Evolutionary conservation across 2,888 invertebrate genomes (phyloP).

Genomic region (Rhamphomyia laevipes): DNA sequence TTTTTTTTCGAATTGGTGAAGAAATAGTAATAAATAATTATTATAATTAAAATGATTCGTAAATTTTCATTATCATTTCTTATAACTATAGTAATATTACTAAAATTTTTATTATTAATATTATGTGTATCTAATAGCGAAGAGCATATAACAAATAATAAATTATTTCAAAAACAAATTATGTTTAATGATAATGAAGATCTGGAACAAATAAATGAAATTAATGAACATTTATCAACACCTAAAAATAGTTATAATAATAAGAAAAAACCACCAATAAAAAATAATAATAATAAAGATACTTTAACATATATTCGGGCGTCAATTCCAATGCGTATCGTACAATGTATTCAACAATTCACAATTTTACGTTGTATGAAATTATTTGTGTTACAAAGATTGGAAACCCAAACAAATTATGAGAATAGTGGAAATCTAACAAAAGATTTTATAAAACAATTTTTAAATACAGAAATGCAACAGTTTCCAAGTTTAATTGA

Average conservation of each 20-base stretch:
- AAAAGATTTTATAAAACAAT: constrained; percentile 32
- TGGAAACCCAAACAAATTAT: constrained; percentile 29
- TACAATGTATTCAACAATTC: constrained; percentile 31
- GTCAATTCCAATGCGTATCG: constrained; percentile 32
- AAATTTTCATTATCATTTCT: too few relatives aligned
- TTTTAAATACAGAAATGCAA: constrained; percentile 25
- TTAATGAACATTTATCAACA: too few relatives aligned
- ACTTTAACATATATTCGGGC: constrained; percentile 30
- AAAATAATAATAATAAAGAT: neutral
- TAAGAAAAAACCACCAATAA: neutral
- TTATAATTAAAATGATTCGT: too few relatives aligned
- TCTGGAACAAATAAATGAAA: too few relatives aligned
- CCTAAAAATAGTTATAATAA: neutral
- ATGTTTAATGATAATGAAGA: too few relatives aligned
- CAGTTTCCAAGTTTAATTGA: constrained; percentile 26
- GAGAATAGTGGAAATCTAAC: constrained; percentile 14
- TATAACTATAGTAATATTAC: too few relatives aligned
- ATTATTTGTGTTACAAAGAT: constrained; percentile 44
- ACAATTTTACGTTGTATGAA: constrained; percentile 44
- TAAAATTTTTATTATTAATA: too few relatives aligned
- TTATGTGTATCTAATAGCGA: too few relatives aligned
- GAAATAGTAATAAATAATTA: too few relatives aligned
- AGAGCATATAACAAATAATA: too few relatives aligned
- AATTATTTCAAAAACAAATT: too few relatives aligned
- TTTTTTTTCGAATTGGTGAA: too few relatives aligned